Percentiles rank a stretch among this genome's conserved stretches.
Conservation (phyloP, 2,888 invertebrate genomes). For the Gari tellinella region DNA sequence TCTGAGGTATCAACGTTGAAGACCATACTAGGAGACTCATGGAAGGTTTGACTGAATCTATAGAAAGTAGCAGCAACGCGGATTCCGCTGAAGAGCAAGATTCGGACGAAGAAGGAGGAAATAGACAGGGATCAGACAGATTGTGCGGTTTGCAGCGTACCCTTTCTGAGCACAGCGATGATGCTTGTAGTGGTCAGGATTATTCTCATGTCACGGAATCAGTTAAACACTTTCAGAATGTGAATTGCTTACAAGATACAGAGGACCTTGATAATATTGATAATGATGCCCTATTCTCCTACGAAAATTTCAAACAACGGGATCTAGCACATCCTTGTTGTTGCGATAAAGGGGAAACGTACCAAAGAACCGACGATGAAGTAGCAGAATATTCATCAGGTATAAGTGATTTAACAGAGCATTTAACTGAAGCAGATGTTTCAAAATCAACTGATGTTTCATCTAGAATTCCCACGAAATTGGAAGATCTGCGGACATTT, state of each 20-base stretch:
- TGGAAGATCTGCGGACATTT: conserved; percentile 61
- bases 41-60: conserved; percentile 68
- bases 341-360: conserved; percentile 8
- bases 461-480: conserved; percentile 36
- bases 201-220: conserved; percentile 53
- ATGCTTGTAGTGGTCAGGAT: conserved; percentile 59
- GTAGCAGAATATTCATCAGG: conserved; percentile 12
- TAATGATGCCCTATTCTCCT: conserved; percentile 53
- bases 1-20: conserved; percentile 56
- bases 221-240: conserved; percentile 65
- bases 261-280: conserved; percentile 48
- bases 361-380: conserved; percentile 10
- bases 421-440: conserved; percentile 41
- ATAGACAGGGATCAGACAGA: conserved; percentile 41
- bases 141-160: conserved; percentile 59
- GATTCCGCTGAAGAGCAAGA: conserved; percentile 1
- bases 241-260: conserved; percentile 62
- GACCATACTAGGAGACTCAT: conserved; percentile 74
- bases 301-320: conserved; percentile 23
- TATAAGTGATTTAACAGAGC: conserved; percentile 39
- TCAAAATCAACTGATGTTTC: conserved; percentile 6
- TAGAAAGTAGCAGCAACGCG: conserved; percentile 29
- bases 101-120: conserved; percentile 27
- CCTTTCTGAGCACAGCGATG: conserved; percentile 65
- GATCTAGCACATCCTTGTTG: conserved; percentile 4